A percentile compares a stretch with the other conserved stretches of the same genome.
These are phyloP conservation scores for Euura lappo DNA, from an alignment of 1,140 invertebrate genomes.

Conservation along the genomic window DNA sequence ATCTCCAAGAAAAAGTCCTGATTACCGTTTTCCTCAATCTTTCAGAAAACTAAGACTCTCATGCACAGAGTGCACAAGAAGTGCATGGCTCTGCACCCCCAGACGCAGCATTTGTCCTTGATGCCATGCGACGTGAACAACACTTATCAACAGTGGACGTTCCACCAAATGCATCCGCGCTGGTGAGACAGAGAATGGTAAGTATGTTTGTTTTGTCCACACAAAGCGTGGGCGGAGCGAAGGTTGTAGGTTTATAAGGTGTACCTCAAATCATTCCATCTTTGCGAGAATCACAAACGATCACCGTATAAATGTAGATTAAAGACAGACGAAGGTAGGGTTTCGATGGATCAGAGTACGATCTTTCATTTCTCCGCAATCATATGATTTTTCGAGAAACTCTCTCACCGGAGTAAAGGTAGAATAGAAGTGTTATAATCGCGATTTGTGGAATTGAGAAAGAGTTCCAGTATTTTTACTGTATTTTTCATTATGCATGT, in stretches of 20 bases:
- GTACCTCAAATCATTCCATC: background rate
- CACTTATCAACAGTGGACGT: slow-evolving; percentile 88
- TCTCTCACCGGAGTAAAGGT: too few species aligned
- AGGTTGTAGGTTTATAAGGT: background rate
- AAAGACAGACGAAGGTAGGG: too few species aligned
- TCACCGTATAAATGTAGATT: too few species aligned
- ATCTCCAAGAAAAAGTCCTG: too few species aligned
- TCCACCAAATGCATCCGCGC: slow-evolving; percentile 77
- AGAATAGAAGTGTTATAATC: too few species aligned
- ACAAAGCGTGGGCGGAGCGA: background rate
- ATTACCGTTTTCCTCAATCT: slow-evolving; percentile 23
- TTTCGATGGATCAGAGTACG: too few species aligned
- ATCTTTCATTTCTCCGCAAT: too few species aligned
- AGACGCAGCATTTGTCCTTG: slow-evolving; percentile 77
- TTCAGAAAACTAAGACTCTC: slow-evolving; percentile 74
- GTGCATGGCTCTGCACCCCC: slow-evolving; percentile 86
- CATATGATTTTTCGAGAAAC: too few species aligned
- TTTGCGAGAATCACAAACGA: background rate
- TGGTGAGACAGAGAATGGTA: slow-evolving; percentile 58
- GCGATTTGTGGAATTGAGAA: too few species aligned
- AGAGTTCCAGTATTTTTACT: too few species aligned
- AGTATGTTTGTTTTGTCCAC: background rate
- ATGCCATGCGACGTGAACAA: slow-evolving; percentile 84
- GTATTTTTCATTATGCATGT: too few species aligned
- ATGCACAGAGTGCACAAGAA: slow-evolving; percentile 80